Evolutionary conservation across 2,888 invertebrate species (phyloP), one percentile per base, ranked within the genome.

Genomic region (Pristionchus maxplancki): DNA sequence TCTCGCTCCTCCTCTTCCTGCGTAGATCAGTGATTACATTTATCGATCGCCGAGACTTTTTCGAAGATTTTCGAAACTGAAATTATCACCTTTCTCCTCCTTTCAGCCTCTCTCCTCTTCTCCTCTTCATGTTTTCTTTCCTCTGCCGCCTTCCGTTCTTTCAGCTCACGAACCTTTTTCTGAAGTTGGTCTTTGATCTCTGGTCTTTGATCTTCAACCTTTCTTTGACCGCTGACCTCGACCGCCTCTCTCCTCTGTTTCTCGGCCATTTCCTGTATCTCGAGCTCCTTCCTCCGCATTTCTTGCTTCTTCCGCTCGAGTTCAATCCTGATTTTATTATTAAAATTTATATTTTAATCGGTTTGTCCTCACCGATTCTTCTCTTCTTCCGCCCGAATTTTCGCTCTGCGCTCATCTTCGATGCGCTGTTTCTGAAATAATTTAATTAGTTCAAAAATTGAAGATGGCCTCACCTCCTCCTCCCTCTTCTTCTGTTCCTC

Each of bases 401-500:
- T 58, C 1, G 50, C 85, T 8, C 85, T 31, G 62, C 85, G 37
- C 28, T 62, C 85, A 28, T 58, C 85, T 48, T 85, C 85, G 8
- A 13, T 40, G 13, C 85, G 6, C 37, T 40, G 37, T 40, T 4
- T 62, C 85, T 85, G 62, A 28, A 31, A n/a, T 24, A 48, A 48
- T 31, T 48, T 15, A 20, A 48, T 20, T 0, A 44, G 78, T 2
- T 44, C 40, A 78, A 20, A 78, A 15, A 71, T 31, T 34, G 34
- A 58, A 44, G 78, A 50, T 53, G 20, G 34, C n/a, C 37, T n/a
- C 28, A 85, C 85, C 28, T 85, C 85, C n/a, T 87, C 86, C 71
- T 87, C 86, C 34, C 58, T 87, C 71, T 71, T 87, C 71, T 40
- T 87, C 71, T 71, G 50, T 71, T 87, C 86, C 50, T 87, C 86